These are phyloP conservation scores for Hypotaenidia philippensis DNA, from an alignment of 2,797 vertebrate species.

Conservation along the genomic window DNA sequence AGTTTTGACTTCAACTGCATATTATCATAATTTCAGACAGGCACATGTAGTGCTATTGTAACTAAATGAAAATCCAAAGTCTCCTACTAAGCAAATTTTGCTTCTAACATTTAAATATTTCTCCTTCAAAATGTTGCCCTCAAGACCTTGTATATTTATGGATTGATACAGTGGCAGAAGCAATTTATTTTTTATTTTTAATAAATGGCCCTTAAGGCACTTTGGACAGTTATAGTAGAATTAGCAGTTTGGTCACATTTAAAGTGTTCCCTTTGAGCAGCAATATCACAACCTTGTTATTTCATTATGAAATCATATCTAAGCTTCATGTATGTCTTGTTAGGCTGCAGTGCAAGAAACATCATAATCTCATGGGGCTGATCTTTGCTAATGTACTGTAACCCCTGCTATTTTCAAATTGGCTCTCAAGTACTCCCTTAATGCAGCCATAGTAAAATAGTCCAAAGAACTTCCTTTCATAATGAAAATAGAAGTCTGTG, in stretches of 20 bases:
- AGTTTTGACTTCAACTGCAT: conserved; percentile 1
- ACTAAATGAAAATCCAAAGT: conserved; percentile 23
- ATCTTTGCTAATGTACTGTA: conserved; percentile 47
- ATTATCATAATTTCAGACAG: conserved; percentile 19
- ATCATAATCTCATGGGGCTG: conserved; percentile 8
- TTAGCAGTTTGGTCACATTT: conserved; percentile 71
- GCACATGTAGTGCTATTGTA: background rate
- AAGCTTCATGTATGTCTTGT: conserved; percentile 21
- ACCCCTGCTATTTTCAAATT: conserved; percentile 54
- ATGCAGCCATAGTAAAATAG: background rate
- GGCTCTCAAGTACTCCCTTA: conserved; percentile 17
- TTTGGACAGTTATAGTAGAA: conserved; percentile 56
- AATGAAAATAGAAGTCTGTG: background rate
- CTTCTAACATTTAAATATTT: conserved; percentile 49
- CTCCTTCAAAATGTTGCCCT: conserved; percentile 55
- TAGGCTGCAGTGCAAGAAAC: conserved; percentile 28
- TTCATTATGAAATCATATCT: conserved; percentile 65
- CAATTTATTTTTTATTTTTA: conserved; percentile 68
- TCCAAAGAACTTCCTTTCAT: background rate
- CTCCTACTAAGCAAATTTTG: conserved; percentile 36
- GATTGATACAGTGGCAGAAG: conserved; percentile 33
- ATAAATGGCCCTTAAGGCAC: conserved; percentile 59
- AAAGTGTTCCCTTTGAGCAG: conserved; percentile 47
- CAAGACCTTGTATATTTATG: conserved; percentile 39
- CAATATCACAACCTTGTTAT: conserved; percentile 66